These are phyloP conservation scores for Lottia scabra DNA, from an alignment of 2,888 invertebrate genomes.

Conservation along the genomic window DNA sequence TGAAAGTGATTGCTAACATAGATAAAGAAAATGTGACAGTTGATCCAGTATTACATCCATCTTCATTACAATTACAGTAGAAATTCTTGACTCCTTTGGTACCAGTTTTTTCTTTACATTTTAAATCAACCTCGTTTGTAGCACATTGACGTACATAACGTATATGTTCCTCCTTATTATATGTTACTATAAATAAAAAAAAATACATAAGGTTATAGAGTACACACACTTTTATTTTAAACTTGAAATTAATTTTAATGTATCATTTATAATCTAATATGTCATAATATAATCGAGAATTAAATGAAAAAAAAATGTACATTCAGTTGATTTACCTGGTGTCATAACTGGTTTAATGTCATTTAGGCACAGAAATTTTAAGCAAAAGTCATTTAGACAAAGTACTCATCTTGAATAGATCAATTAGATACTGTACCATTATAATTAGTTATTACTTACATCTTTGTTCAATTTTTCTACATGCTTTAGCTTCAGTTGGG, in stretches of 20 bases:
- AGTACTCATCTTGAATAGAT: no score
- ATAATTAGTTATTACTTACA: neutral
- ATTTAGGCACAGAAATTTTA: no score
- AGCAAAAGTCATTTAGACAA: no score
- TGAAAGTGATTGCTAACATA: conserved; percentile 13
- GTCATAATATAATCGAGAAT: no score
- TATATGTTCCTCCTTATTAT: conserved; percentile 25
- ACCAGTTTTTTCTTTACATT: conserved; percentile 33
- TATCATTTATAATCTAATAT: no score
- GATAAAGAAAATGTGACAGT: neutral
- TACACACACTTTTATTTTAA: no score
- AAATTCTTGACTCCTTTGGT: conserved; percentile 32
- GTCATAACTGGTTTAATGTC: no score
- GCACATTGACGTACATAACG: conserved; percentile 35
- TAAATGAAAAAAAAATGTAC: no score
- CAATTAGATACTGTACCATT: no score
- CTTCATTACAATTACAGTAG: conserved; percentile 32
- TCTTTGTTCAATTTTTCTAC: conserved; percentile 2
- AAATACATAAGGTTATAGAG: neutral
- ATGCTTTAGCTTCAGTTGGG: neutral
- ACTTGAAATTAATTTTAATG: no score
- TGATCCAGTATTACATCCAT: conserved; percentile 28
- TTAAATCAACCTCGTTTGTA: conserved; percentile 7
- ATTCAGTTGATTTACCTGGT: no score
- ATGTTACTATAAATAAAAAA: conserved; percentile 28